Base-by-base conservation (phyloP, 2,113 vertebrate genomes). In the Pan paniscus region DNA sequence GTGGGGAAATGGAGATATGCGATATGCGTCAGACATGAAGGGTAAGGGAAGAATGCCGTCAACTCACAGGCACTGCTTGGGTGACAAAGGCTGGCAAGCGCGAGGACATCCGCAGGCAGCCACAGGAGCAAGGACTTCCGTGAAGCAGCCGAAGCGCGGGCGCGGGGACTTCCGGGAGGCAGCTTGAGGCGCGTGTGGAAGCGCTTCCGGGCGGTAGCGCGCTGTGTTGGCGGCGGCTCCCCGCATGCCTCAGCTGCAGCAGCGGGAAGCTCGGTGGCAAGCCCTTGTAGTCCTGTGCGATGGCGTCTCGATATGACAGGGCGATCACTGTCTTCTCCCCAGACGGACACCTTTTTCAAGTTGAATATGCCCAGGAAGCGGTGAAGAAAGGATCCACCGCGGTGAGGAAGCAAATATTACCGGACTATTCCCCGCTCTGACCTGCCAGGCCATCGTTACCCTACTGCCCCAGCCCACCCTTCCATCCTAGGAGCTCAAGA, bases 341-440 rank as follows among this genome's bases (percentile, higher is more conserved):
- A 0, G 99, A 99, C 2, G 99, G 99, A 3, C 99, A 99, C 81
- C 99, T 99, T 2, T 99, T 99, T 80, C 99, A 99, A 98, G 99
- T 99, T 90, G 99, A 99, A 88, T 99, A 99, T 93, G 99, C 99
- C 16, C 99, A 99, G 93, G 99, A 99, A 91, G 99, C 99, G 2
- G 99, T 99, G 90, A 99, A 99, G 96, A 99, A 99, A 94, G 99
- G 99, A 14, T 99, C 99, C 67, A 99, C 99, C 0, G 99, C 98
- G 97, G 99, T 99, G 97, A 98, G 99, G 22, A 0, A 76, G 75
- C 81, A 12, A 2, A 55, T 10, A 46, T 46, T 64, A 17, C 11
- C 23, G 16, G 18, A 11, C 18, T 18, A 0, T 16, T 0, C 0
- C 2, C 8, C 35, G 10, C 9, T 10, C 38, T n/a, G 23, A 3